phyloP scores from a whole-genome alignment of 2,113 vertebrate genomes.

The Toxostoma redivivum region DNA sequence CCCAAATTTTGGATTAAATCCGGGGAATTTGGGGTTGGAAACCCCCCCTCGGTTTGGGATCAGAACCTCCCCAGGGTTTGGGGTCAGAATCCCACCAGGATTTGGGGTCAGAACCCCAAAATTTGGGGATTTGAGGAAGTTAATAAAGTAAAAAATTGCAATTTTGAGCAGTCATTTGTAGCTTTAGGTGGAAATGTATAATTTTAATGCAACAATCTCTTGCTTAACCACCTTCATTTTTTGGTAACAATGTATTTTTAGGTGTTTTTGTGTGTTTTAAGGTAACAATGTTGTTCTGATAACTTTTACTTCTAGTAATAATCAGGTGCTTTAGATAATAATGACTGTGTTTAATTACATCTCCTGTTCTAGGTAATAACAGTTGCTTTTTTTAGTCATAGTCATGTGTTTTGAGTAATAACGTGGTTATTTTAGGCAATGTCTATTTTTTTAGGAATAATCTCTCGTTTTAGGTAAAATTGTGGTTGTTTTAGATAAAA shows the following conservation, averaged over 20 bases:
- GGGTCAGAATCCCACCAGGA: not conserved
- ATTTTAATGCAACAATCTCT: accelerated
- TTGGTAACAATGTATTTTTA: not conserved
- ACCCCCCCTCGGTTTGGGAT: not conserved
- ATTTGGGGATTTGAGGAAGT: not conserved
- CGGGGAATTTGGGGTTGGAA: not conserved
- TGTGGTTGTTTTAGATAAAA: not conserved
- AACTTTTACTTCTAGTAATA: not conserved
- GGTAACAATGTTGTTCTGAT: not conserved
- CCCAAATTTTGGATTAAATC: not conserved
- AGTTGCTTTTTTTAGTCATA: not conserved
- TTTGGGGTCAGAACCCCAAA: not conserved
- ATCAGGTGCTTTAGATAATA: not conserved
- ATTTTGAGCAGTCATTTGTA: accelerated
- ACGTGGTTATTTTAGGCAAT: not conserved
- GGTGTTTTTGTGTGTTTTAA: not conserved
- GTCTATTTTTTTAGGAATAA: not conserved
- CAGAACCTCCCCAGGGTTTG: accelerated
- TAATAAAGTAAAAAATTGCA: accelerated
- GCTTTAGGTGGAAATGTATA: not conserved
- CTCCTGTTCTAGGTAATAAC: not conserved
- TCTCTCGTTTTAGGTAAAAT: not conserved
- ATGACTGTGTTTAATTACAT: not conserved
- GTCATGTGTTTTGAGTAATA: not conserved
- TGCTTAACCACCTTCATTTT: accelerated